Evolutionary conservation across 2,797 vertebrate species (phyloP).

Genomic region (Pangasius mekongensis): DNA sequence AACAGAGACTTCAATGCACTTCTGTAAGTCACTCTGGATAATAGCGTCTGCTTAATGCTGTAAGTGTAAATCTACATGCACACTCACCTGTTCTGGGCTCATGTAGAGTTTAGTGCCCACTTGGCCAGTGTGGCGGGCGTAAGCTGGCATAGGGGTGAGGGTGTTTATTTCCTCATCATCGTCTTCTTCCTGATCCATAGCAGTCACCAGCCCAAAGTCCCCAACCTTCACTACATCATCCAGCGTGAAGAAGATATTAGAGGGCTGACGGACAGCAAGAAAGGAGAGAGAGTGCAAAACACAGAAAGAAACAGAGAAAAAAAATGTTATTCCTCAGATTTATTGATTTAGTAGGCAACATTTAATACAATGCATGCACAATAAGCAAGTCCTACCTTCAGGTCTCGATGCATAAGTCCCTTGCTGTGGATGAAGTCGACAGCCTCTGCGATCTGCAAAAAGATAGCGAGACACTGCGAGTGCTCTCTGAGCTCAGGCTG

Average conservation of each 20-base stretch:
- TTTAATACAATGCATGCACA: not conserved
- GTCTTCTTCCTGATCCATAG: conserved; percentile 98
- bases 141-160: conserved; percentile 90
- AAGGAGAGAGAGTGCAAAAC: not conserved
- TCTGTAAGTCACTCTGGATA: not conserved
- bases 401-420: conserved; percentile 98
- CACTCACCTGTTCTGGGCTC: conserved; percentile 95
- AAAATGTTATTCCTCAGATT: not conserved
- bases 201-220: conserved; percentile 96
- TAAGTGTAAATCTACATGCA: not conserved
- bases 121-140: conserved; percentile 95
- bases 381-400: conserved; percentile 82
- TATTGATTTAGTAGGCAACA: not conserved
- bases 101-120: conserved; percentile 99
- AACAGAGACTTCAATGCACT: not conserved
- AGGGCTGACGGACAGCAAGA: conserved; percentile 80
- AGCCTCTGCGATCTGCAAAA: conserved; percentile 95
- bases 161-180: conserved; percentile 85
- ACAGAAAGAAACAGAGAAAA: not conserved
- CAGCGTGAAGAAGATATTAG: conserved; percentile 99
- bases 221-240: conserved; percentile 97
- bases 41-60: not conserved
- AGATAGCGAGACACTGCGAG: conserved; percentile 89
- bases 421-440: conserved; percentile 96
- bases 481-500: conserved; percentile 85